Base-by-base conservation (phyloP, 2,888 invertebrate species). In the Ischnura elegans region DNA sequence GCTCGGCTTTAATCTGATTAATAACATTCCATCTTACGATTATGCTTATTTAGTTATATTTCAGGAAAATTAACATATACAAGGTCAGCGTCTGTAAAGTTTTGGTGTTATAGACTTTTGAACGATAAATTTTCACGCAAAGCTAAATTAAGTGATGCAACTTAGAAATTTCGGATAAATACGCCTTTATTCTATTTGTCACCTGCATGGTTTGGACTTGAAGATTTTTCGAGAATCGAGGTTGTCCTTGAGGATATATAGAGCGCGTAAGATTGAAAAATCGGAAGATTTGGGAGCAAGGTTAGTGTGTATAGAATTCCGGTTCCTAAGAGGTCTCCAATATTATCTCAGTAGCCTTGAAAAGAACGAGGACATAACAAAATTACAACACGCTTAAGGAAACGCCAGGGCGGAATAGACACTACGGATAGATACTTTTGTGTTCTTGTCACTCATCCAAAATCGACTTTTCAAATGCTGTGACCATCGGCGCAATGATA, bases 261-360 rank as follows among this genome's bases (percentile, higher is more conserved):
- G 76, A 76, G 76, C 76, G 76, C 76, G 29, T 25, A 36, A 29
- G 76, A 76, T 76, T 36, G 76, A 76, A 76, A n/a, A 76, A 36
- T 76, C 36, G 76, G 76, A 76, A 13, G 76, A 76, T 76, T 76
- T 76, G 76, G 76, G 76, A 76, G n/a, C 76, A 76, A 76, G 76
- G 76, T 76, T 76, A n/a, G 13, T 36, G 8, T 76, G 76, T 36
- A 10, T 76, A 36, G 76, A 76, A 76, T 76, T 76, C 76, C 76
- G 76, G 76, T 76, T 76, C 76, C 76, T 76, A 8, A 76, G 25
- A 76, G 76, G 76, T 36, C 76, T 76, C 76, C 36, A 36, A 13
- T 76, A 76, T 13, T 36, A 76, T 29, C 76, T 76, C 36, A 36
- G 29, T 29, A 76, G 36, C 76, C 76, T 76, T 36, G 76, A 76